A percentile compares a stretch with the other conserved stretches of the same genome.
Evolutionary conservation across 2,113 vertebrate species (phyloP).

Genomic region (Eulacestoma nigropectus): DNA sequence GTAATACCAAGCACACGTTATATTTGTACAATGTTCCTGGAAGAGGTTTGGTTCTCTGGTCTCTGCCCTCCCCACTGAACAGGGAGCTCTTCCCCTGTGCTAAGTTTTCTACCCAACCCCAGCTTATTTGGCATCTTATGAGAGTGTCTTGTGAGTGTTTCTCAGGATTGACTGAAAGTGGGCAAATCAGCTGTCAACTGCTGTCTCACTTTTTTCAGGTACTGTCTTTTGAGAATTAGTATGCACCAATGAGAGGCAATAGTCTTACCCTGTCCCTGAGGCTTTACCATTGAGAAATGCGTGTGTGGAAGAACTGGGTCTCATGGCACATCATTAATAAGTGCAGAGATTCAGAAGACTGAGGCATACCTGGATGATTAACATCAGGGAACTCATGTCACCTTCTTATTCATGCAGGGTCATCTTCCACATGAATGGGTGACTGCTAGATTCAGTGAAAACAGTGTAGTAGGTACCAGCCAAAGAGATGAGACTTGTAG

Average conservation of each 20-base stretch:
- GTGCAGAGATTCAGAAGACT: neutral
- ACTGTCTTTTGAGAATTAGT: neutral
- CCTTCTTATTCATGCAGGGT: neutral
- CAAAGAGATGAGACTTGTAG: neutral
- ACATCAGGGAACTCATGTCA: neutral
- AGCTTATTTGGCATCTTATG: neutral
- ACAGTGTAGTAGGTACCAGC: neutral
- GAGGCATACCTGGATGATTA: neutral
- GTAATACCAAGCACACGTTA: neutral
- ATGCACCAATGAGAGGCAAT: neutral
- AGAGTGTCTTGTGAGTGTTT: neutral
- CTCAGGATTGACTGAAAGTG: neutral
- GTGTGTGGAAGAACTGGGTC: neutral
- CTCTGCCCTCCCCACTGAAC: neutral
- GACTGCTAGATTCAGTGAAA: neutral
- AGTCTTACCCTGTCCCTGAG: neutral
- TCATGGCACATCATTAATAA: neutral
- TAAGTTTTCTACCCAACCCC: neutral
- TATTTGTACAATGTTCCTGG: fast-evolving
- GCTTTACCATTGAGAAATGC: neutral
- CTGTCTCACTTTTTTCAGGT: neutral
- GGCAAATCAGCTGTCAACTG: neutral
- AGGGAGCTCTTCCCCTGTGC: neutral
- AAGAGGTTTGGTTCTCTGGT: neutral
- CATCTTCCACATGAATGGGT: neutral